These are phyloP conservation scores for Tigriopus japonicus DNA, from an alignment of 1,140 invertebrate genomes.

Conservation along the genomic window DNA sequence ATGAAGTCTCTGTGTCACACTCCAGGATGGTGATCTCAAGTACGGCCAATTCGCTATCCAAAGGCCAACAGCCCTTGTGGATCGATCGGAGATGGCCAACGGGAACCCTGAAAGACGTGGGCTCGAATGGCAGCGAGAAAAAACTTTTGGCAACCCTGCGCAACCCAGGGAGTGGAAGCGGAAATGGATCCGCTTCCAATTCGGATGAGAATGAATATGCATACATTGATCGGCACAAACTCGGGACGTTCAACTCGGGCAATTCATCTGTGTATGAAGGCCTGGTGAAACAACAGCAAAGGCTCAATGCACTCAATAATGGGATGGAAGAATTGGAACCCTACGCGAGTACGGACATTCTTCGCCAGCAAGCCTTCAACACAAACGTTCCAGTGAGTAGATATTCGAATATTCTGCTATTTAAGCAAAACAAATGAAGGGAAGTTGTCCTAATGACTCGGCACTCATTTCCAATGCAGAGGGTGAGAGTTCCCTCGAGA, in stretches of 20 bases:
- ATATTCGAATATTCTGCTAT: too few species aligned
- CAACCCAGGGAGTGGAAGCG: background rate
- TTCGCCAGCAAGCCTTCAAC: background rate
- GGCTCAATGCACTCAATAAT: background rate
- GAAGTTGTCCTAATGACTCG: too few species aligned
- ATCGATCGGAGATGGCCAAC: conserved; percentile 7
- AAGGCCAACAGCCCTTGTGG: background rate
- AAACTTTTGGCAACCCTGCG: background rate
- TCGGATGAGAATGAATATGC: conserved; percentile 10
- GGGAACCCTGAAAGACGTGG: background rate
- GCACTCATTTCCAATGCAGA: too few species aligned
- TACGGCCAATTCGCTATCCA: background rate
- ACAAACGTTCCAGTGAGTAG: too few species aligned
- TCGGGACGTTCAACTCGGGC: background rate
- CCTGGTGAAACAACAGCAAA: background rate
- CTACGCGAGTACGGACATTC: conserved; percentile 13
- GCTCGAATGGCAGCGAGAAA: conserved; percentile 10
- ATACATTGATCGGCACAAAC: conserved; percentile 12
- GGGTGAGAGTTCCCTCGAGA: too few species aligned
- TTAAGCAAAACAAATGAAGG: too few species aligned
- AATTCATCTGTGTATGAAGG: background rate
- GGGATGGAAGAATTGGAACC: background rate
- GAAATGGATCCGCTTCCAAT: background rate
- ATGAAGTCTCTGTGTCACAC: background rate
- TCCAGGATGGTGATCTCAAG: background rate